phyloP scores from a whole-genome alignment of 2,113 vertebrate species.

The Rissa tridactyla region DNA sequence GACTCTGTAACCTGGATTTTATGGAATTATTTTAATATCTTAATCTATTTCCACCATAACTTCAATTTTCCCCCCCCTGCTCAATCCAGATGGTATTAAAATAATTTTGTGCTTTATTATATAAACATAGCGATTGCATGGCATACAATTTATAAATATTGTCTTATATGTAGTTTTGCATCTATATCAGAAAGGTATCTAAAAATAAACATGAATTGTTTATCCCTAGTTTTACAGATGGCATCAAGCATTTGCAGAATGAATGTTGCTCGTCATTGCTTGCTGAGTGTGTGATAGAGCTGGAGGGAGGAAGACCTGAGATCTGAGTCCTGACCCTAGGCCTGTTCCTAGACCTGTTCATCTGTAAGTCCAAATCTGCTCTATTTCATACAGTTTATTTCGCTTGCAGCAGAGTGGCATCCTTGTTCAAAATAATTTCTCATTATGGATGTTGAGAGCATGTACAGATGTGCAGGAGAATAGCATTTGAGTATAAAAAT shows the following conservation, averaged over 20 bases:
- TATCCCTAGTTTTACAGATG: neutral
- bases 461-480: neutral
- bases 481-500: neutral
- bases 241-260: neutral
- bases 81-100: neutral
- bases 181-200: neutral
- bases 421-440: neutral
- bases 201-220: neutral
- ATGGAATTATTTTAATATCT: neutral
- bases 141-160: neutral
- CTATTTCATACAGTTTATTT: neutral
- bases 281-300: neutral
- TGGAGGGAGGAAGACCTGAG: neutral
- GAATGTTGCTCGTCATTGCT: neutral
- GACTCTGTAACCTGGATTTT: neutral
- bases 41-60: neutral
- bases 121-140: neutral
- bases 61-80: neutral
- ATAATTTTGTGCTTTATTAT: neutral
- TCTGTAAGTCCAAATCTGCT: neutral
- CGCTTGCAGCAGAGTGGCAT: neutral
- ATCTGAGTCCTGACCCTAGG: neutral
- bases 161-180: neutral
- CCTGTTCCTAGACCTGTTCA: neutral
- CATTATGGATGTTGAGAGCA: neutral